Evolutionary conservation across 2,113 vertebrate species (phyloP).

Genomic region (Eolophus roseicapilla): DNA sequence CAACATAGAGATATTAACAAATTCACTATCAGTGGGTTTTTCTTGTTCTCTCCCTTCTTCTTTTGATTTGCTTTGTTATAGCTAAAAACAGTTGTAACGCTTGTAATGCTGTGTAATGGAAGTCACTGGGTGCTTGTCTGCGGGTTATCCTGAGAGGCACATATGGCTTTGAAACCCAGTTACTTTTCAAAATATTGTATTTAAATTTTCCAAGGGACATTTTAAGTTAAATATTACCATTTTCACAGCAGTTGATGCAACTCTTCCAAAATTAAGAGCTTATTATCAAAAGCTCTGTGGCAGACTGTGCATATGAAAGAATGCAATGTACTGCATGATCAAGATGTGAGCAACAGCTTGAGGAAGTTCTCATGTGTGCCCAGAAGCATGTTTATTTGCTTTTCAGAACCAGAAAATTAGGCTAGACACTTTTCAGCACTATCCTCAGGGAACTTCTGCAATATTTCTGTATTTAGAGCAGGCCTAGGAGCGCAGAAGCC

Average conservation of each 20-base stretch:
- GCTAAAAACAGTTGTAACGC: not conserved
- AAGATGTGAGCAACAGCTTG: not conserved
- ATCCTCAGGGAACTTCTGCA: not conserved
- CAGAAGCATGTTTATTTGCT: not conserved
- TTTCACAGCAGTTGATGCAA: not conserved
- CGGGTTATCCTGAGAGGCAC: not conserved
- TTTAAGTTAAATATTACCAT: not conserved
- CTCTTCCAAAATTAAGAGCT: not conserved
- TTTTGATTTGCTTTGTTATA: not conserved
- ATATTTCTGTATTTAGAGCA: rapidly evolving
- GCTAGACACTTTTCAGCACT: not conserved
- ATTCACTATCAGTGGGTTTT: not conserved
- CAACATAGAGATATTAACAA: not conserved
- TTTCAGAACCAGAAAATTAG: not conserved
- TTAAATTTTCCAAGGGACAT: not conserved
- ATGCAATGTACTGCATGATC: not conserved
- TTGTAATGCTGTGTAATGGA: not conserved
- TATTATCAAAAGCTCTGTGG: not conserved
- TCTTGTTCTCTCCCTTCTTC: not conserved
- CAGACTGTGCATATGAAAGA: not conserved
- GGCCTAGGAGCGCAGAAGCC: not conserved
- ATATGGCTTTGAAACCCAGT: not conserved
- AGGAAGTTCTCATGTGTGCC: not conserved
- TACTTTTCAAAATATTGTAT: not conserved
- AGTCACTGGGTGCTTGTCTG: not conserved